Conservation (phyloP, 2,888 invertebrate genomes). For the Pogonocherus hispidulus region DNA sequence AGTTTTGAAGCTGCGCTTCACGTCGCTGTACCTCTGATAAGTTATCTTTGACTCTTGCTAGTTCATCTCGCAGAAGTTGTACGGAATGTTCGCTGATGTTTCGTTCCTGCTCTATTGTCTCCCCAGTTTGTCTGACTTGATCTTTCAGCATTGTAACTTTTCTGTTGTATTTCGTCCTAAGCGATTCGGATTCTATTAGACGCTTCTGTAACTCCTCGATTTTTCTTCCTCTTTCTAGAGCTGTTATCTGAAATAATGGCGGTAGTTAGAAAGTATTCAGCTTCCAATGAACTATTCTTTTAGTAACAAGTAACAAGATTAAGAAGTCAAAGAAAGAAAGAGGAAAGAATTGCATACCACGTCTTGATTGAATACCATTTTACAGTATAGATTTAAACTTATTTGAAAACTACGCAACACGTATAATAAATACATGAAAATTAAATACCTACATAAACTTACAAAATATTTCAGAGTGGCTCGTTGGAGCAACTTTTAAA, state of each 20-base stretch:
- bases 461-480: no score
- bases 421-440: no score
- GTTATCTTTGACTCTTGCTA: conserved; percentile 81
- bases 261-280: no score
- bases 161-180: conserved; percentile 81
- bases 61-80: conserved; percentile 81
- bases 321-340: no score
- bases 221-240: conserved; percentile 86
- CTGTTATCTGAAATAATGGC: conserved; percentile 85
- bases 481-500: no score
- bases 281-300: no score
- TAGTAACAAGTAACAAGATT: no score
- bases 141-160: conserved; percentile 82
- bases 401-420: no score
- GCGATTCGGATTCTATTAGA: conserved; percentile 83
- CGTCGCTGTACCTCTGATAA: conserved; percentile 82
- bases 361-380: no score
- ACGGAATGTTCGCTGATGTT: conserved; percentile 79
- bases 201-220: conserved; percentile 87
- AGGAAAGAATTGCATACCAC: no score
- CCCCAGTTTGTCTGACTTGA: conserved; percentile 77
- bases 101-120: conserved; percentile 80
- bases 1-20: conserved; percentile 83
- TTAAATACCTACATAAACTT: no score
- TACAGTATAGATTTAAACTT: no score